Percentiles rank a stretch among this genome's conserved stretches.
phyloP scores from a whole-genome alignment of 35 echinoderm and acorn worm species.

The Heliocidaris tuberculata region DNA sequence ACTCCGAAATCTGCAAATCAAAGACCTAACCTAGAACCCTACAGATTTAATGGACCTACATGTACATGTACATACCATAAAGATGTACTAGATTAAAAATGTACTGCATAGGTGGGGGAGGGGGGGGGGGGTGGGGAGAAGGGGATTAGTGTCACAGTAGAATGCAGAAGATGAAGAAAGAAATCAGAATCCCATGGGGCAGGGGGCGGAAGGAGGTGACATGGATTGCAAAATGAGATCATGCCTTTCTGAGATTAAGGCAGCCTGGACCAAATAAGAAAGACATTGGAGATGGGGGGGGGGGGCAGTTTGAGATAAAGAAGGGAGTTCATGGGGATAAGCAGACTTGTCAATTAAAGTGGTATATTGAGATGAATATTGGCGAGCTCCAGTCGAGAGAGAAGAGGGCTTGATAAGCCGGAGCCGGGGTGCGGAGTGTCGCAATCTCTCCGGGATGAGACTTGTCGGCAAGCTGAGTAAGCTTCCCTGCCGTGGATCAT shows the following conservation, averaged over 20 bases:
- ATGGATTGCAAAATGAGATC: too few relatives aligned
- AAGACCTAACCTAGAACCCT: too few relatives aligned
- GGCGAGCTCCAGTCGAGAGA: not conserved
- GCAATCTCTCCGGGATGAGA: not conserved
- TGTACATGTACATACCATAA: too few relatives aligned
- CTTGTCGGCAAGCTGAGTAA: slow-evolving; percentile 35
- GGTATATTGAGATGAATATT: slow-evolving; percentile 23
- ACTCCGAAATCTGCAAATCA: too few relatives aligned
- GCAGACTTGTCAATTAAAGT: slow-evolving; percentile 36
- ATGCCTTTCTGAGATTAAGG: not conserved
- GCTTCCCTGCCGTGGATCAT: not conserved
- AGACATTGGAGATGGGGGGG: not conserved
- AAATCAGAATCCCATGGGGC: too few relatives aligned
- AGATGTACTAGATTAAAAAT: too few relatives aligned
- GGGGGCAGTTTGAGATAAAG: not conserved
- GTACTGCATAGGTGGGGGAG: too few relatives aligned
- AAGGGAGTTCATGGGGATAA: not conserved
- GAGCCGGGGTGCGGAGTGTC: not conserved
- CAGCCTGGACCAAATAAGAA: not conserved
- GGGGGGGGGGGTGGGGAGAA: too few relatives aligned
- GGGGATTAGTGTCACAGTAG: too few relatives aligned
- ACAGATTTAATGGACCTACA: too few relatives aligned
- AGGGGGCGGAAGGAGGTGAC: too few relatives aligned
- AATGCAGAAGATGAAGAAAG: too few relatives aligned
- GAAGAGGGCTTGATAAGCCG: not conserved